Evolutionary conservation across 2,888 invertebrate species (phyloP), one percentile per base, ranked within the genome.

Genomic region (Furcula furcula): DNA sequence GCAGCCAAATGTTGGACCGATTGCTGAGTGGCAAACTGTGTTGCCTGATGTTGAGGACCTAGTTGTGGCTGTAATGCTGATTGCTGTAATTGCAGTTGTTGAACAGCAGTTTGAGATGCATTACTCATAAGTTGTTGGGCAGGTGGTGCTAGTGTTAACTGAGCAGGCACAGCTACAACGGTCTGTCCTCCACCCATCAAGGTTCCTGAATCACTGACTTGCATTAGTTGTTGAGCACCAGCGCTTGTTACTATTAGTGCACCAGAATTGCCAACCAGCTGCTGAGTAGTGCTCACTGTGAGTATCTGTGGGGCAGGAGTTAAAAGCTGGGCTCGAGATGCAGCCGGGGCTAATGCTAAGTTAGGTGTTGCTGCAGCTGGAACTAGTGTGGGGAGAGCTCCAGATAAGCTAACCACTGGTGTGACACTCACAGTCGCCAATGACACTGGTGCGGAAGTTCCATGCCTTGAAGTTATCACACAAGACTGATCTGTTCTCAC

Each of bases 201-300:
- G 27, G 83, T 86, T 2, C 87, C 87, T 9, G 88, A 88, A 54
- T 88, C 88, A 71, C 88, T 87, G 9, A 88, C 88, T 77, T 88
- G 88, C 88, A 88, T 87, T 3, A 88, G 52, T 57, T 88, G 88
- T 41, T 88, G 88, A 1, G 83, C 87, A 37, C 88, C 88, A 41
- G 88, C 88, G 75, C 88, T 88, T 18, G 88, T 88, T 2, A 88
- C 87, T 50, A 88, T 88, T 13, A 88, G 65, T 7, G 88, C 75
- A 26, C 88, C 88, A 32, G 88, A 88, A 50, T 87, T 88, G 1
- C 87, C 86, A 37, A 88, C 71, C 11, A 88, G 66, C 46, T 88
- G 88, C 50, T 88, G 88, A 38, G 88, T 88, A 31, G 87, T 88
- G 49, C 88, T 88, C 4, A 88, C 88, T 37, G 87, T 84, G 1